Percentiles rank a stretch among this genome's conserved stretches.
Evolutionary conservation across 2,888 invertebrate genomes (phyloP).

Genomic region (Yponomeuta sedellus): DNA sequence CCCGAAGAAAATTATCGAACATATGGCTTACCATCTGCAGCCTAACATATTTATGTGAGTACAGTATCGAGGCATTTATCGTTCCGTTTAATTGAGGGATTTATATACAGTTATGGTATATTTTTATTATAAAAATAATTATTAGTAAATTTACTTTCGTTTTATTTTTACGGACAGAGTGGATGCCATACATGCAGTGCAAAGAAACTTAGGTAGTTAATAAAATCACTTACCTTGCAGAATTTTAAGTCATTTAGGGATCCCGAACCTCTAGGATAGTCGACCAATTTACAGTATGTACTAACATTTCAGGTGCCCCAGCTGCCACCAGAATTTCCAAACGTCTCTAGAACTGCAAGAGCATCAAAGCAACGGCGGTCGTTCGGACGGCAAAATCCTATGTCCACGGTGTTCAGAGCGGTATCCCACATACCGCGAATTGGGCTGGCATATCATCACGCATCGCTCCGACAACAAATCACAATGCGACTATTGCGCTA

Average conservation of each 20-base stretch:
- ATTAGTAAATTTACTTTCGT: not conserved
- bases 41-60: slow-evolving; percentile 68
- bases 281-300: not conserved
- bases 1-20: slow-evolving; percentile 68
- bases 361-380: slow-evolving; percentile 62
- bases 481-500: slow-evolving; percentile 67
- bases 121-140: not conserved
- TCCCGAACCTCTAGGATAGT: not conserved
- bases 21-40: slow-evolving; percentile 68
- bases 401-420: slow-evolving; percentile 62
- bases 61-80: not conserved
- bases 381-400: slow-evolving; percentile 58
- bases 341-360: slow-evolving; percentile 61
- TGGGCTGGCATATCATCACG: slow-evolving; percentile 54
- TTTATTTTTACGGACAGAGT: not conserved
- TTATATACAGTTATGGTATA: too few relatives aligned
- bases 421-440: slow-evolving; percentile 63
- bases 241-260: not conserved
- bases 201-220: not conserved
- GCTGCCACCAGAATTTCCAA: slow-evolving; percentile 66
- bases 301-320: slow-evolving; percentile 46
- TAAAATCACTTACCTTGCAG: not conserved
- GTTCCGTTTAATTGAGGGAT: not conserved
- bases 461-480: slow-evolving; percentile 57
- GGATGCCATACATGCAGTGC: not conserved